A percentile compares a stretch with the other conserved stretches of the same genome.
phyloP scores from a whole-genome alignment of 2,797 vertebrate species.

The Pachyuromys duprasi region DNA sequence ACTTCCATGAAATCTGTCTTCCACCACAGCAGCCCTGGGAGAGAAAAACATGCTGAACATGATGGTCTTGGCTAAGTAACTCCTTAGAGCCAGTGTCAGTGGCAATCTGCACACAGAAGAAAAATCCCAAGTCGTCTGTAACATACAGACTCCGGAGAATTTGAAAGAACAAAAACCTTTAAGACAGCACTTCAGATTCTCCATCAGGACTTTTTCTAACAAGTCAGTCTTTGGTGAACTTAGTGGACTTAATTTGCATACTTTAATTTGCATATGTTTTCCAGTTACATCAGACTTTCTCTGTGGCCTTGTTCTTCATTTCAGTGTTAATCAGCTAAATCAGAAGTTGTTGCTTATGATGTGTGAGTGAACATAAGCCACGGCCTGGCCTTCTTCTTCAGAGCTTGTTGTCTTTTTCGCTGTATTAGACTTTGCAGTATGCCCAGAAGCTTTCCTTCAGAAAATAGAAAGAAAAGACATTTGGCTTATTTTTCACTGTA shows the following conservation, averaged over 20 bases:
- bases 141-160: constrained; percentile 80
- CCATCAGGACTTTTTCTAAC: constrained; percentile 86
- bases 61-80: constrained; percentile 85
- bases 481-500: constrained; percentile 99
- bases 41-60: constrained; percentile 78
- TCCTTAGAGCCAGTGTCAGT: constrained; percentile 78
- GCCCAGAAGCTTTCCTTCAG: constrained; percentile 98
- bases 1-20: constrained; percentile 93
- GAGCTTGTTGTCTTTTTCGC: constrained; percentile 94
- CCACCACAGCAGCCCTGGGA: constrained; percentile 89
- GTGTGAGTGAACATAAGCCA: constrained; percentile 92
- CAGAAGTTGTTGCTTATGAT: constrained; percentile 91
- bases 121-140: constrained; percentile 82
- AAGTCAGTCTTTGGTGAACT: constrained; percentile 84
- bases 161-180: constrained; percentile 86
- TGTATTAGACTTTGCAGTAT: constrained; percentile 97
- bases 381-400: constrained; percentile 92
- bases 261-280: constrained; percentile 87
- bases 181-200: constrained; percentile 84
- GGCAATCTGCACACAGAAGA: constrained; percentile 84
- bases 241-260: constrained; percentile 86
- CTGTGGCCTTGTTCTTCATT: constrained; percentile 96
- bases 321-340: constrained; percentile 95
- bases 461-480: constrained; percentile 97
- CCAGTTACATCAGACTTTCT: constrained; percentile 88